Conservation (phyloP, 1,140 invertebrate genomes). For the Anoplolepis gracilipes region DNA sequence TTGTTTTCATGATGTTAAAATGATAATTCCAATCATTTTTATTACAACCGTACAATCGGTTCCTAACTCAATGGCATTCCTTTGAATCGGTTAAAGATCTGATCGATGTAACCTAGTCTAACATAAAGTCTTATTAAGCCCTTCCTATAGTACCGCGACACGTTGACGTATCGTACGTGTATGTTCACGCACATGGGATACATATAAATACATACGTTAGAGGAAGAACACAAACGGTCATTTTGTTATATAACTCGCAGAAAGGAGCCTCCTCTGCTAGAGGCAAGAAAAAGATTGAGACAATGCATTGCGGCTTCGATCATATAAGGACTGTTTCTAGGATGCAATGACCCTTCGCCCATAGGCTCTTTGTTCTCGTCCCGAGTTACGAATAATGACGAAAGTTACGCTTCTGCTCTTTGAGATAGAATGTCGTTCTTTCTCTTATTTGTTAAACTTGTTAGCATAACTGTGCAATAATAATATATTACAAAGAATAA, state of each 20-base stretch:
- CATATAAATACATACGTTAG: not conserved
- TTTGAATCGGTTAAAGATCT: constrained; percentile 76
- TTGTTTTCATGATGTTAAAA: constrained; percentile 13
- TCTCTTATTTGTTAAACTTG: not conserved
- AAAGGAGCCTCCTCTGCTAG: constrained; percentile 45
- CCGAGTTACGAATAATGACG: constrained; percentile 58
- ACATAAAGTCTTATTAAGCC: constrained; percentile 66
- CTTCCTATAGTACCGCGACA: constrained; percentile 60
- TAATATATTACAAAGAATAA: not conserved
- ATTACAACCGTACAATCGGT: constrained; percentile 48
- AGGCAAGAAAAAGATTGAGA: constrained; percentile 70
- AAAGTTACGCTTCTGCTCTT: constrained; percentile 8
- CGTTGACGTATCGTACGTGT: constrained; percentile 18
- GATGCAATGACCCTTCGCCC: constrained; percentile 66
- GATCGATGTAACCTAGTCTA: constrained; percentile 73
- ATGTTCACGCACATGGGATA: not conserved
- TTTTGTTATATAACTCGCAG: constrained; percentile 78
- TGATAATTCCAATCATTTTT: constrained; percentile 62
- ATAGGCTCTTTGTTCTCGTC: constrained; percentile 39
- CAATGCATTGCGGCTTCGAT: constrained; percentile 72
- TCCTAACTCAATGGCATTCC: constrained; percentile 59
- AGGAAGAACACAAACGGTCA: constrained; percentile 53
- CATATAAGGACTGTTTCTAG: constrained; percentile 74
- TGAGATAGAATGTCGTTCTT: not conserved
- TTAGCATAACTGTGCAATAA: not conserved